Conservation (phyloP, 2,113 vertebrate species). For the Dolichallabes microphthalmus region DNA sequence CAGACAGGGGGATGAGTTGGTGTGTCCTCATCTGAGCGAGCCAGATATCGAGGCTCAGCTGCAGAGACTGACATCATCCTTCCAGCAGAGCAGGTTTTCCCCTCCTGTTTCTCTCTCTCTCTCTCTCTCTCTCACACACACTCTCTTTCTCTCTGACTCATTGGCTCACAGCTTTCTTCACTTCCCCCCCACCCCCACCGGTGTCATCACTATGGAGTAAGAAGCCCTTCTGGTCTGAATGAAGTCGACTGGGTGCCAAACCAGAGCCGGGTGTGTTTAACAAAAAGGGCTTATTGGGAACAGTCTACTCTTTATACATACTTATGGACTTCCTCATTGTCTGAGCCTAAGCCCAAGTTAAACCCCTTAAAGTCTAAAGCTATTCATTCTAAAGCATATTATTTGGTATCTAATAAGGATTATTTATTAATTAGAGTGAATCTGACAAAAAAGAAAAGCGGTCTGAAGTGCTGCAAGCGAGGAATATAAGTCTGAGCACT, state of each 20-base stretch:
- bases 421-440: not conserved
- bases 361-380: not conserved
- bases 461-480: not conserved
- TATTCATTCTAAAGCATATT: not conserved
- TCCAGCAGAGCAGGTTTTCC: constrained; percentile 77
- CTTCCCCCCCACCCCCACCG: constrained; percentile 44
- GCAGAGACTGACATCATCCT: constrained; percentile 82
- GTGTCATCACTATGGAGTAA: constrained; percentile 48
- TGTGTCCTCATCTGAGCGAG: constrained; percentile 66
- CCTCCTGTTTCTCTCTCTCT: constrained; percentile 61
- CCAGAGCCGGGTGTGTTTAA: constrained; percentile 12
- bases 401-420: not conserved
- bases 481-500: not conserved
- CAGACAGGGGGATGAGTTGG: constrained; percentile 60
- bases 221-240: constrained; percentile 34
- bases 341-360: not conserved
- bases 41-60: constrained; percentile 73
- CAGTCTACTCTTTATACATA: not conserved
- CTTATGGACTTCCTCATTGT: not conserved
- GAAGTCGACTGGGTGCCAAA: constrained; percentile 42
- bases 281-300: constrained; percentile 22
- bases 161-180: constrained; percentile 40
- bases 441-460: not conserved
- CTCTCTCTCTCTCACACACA: constrained; percentile 12
- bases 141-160: constrained; percentile 38